Evolutionary conservation across 2,797 vertebrate species (phyloP), one percentile per base, ranked within the genome.

Genomic region (Sebastes umbrosus): DNA sequence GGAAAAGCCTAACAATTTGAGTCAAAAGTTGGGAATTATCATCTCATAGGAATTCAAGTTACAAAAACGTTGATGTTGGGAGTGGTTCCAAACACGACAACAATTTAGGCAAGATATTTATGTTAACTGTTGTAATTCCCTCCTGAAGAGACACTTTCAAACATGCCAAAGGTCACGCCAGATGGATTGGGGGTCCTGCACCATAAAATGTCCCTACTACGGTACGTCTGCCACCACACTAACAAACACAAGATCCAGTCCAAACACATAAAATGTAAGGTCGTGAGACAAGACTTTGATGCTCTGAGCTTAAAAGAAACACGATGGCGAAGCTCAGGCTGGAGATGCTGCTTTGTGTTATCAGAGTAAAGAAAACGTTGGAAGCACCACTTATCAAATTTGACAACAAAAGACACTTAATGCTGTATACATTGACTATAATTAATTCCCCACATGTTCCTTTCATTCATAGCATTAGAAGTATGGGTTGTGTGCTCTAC

Each of bases 101-200:
- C 14, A 79, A 14, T 63, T 34, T 50, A 64, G 57, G 50, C 8
- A 67, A 77, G 22, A 73, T 67, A 71, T 71, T 64, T 22, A 79
- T 81, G 31, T 75, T 8, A 25, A 34, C 54, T 73, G 20, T 66
- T 55, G 43, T 58, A 64, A 73, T 70, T 71, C 22, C 57, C 43
- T 7, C 31, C 31, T 54, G 11, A 75, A 81, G 43, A 80, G 57
- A 69, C 57, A 77, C 10, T 43, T 78, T 80, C 10, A 73, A 68
- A 52, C 36, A 77, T 57, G 31, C 22, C 27, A 69, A 58, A 69
- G 32, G 24, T 65, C 65, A 54, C 54, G 34, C 55, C 70, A 31
- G 46, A 70, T 27, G 50, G 27, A 79, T 16, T 46, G 14, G 34
- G 7, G 12, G 4, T 52, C 46, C 72, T 68, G 34, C 59, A 81